Evolutionary conservation across 2,797 vertebrate species (phyloP), one percentile per base, ranked within the genome.

Genomic region (Sebastes oblongus): DNA sequence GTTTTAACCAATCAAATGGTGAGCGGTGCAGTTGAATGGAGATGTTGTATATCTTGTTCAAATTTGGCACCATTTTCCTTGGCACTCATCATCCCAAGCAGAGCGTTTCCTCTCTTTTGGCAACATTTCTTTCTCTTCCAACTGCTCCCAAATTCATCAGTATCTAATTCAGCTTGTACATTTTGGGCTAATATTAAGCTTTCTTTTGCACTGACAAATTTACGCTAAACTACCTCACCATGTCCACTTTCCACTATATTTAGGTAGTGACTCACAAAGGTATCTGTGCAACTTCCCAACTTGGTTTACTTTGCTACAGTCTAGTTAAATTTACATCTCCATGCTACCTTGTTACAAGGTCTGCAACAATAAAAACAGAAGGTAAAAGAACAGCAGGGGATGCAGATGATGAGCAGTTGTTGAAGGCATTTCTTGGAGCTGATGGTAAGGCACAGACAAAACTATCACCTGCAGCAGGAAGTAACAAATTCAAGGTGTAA

Each of bases 341-440:
- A 0, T 27, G 32, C 18, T 39, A 3, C 29, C 68, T 27, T 54
- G 65, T 85, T 52, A 55, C 50, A 50, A 75, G 34, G 50, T 61
- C 32, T 32, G 34, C 32, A 22, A 27, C 27, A 42, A 29, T 24
- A 69, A 18, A 42, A 46, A 13, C 12, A 56, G 0, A 9, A 78
- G 22, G 36, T 67, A 62, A 52, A 50, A 34, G 50, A 77, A 46
- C 78, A 84, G 78, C 81, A 81, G 75, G 77, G 77, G 58, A 62
- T 11, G 64, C 70, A 39, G 30, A 55, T 18, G 66, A 36, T 52
- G 62, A 80, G 74, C 55, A 52, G 60, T 34, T n/a, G 64, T 18
- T 65, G 59, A 42, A 58, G 16, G 64, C 27, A 6, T 77, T 72
- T 72, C 42, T 54, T 34, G 29, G 54, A 74, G 62, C 72, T 55